These are phyloP conservation scores for Isurus oxyrinchus DNA, from an alignment of 2,113 vertebrate species.

Conservation along the genomic window DNA sequence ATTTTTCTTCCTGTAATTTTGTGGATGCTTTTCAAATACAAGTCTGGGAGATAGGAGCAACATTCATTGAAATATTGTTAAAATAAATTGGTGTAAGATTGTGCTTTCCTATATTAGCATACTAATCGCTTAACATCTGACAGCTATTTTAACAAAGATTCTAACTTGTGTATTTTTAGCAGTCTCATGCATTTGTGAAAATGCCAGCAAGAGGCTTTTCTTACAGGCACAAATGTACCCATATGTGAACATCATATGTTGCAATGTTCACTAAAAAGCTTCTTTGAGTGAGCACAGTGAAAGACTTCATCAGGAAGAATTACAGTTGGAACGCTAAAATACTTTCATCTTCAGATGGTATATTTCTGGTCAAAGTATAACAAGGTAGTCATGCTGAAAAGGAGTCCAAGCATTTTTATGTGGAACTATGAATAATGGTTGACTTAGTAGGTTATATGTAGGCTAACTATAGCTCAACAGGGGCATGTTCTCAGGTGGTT, in stretches of 20 bases:
- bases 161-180: neutral
- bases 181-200: neutral
- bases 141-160: neutral
- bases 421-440: neutral
- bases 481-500: neutral
- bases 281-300: neutral
- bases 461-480: neutral
- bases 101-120: neutral
- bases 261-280: neutral
- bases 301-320: neutral
- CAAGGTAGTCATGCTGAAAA: neutral
- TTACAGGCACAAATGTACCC: neutral
- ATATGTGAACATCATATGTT: neutral
- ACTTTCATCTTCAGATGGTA: neutral
- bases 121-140: neutral
- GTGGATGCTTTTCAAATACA: neutral
- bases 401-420: neutral
- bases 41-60: neutral
- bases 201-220: neutral
- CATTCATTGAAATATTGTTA: neutral
- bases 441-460: neutral
- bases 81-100: neutral
- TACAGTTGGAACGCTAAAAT: neutral
- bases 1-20: neutral
- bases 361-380: neutral